Evolutionary conservation across 2,113 vertebrate genomes (phyloP), one percentile per base, ranked within the genome.

Genomic region (Sinosuthora webbiana): DNA sequence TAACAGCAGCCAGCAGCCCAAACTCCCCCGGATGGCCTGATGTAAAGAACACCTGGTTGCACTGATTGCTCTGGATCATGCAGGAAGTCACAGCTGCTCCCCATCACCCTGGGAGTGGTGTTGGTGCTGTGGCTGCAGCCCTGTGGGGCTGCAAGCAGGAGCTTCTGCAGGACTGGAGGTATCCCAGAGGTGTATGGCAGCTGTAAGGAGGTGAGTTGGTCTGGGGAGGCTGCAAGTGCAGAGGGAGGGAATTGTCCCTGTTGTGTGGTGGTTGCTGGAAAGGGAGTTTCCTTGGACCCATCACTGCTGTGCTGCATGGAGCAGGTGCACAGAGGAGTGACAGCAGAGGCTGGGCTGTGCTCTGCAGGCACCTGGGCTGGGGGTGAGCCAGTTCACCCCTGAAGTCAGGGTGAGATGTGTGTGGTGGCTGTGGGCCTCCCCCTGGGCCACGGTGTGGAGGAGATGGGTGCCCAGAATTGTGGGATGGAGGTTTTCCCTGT

Each of bases 291-390:
- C 59, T 45, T 77, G 69, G 18, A 7, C 8, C 18, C 1, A 1
- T 7, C 0, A 0, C 4, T 25, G 73, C 24, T 25, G 37, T 57
- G 50, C 15, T 35, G 28, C 9, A 2, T 6, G 0, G 23, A 28
- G 10, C 10, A 12, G 27, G 21, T 15, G 17, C 31, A 15, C 2
- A 15, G 63, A 44, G 60, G 27, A n/a, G 42, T 3, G 13, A 3
- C 30, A 31, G 45, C 6, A n/a, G 17, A 25, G 21, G 33, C 22
- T 56, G 57, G 4, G 15, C 7, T 73, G 49, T 37, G 50, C 75
- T 57, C 19, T 49, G 52, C 23, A 56, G 56, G 24, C 17, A 37
- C 14, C 41, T 41, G 59, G 35, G 39, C 20, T 55, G 55, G 15
- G 5, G 4, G 1, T 30, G 47, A 62, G 13, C 24, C 21, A 20